These are phyloP conservation scores for Chauna torquata DNA, from an alignment of 2,113 vertebrate genomes.

Conservation along the genomic window DNA sequence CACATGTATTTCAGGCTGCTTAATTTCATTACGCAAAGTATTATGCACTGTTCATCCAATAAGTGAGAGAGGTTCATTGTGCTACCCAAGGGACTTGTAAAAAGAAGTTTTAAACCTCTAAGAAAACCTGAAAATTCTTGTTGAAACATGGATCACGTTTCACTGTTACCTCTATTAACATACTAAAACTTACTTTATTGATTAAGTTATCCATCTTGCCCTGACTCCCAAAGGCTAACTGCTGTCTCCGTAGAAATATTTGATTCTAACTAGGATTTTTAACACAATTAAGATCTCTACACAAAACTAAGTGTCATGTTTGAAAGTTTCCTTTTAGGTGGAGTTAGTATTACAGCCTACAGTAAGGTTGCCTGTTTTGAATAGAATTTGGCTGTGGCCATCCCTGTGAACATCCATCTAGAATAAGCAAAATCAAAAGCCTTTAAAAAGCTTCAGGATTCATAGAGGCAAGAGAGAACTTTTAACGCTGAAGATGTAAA, in stretches of 20 bases:
- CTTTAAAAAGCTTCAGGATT: neutral
- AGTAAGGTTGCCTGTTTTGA: neutral
- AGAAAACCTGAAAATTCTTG: slow-evolving; percentile 43
- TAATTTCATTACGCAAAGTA: slow-evolving; percentile 62
- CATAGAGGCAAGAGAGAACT: neutral
- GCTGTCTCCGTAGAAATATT: neutral
- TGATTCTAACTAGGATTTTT: neutral
- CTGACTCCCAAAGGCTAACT: neutral
- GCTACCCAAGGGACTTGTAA: slow-evolving; percentile 24
- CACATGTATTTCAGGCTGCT: slow-evolving; percentile 58
- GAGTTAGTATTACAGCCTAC: neutral
- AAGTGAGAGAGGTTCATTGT: slow-evolving; percentile 29
- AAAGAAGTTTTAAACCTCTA: slow-evolving; percentile 28
- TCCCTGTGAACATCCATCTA: neutral
- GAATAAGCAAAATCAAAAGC: neutral
- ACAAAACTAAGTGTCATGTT: neutral
- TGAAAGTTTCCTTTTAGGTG: neutral
- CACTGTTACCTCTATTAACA: neutral
- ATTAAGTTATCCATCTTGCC: neutral
- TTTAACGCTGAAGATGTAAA: neutral
- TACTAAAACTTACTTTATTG: neutral
- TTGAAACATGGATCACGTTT: slow-evolving; percentile 33
- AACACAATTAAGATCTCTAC: neutral
- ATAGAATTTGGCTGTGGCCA: neutral
- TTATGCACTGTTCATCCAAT: slow-evolving; percentile 55